These are phyloP conservation scores for Drosophila meridionalis DNA, from an alignment of 2,888 invertebrate species.

Conservation along the genomic window DNA sequence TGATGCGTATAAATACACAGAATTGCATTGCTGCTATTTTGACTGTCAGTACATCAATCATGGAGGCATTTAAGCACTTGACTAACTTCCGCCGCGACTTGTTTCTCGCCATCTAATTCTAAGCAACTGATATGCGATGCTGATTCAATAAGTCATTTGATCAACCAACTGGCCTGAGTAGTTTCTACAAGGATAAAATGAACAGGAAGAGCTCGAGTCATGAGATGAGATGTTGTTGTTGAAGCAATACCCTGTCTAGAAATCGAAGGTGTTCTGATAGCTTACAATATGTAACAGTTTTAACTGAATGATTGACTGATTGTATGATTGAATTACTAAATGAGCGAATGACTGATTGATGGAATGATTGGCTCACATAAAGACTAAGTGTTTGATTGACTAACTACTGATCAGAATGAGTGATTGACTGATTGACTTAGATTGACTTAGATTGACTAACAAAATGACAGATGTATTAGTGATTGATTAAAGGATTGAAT, in stretches of 20 bases:
- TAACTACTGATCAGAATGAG: neutral
- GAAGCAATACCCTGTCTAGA: neutral
- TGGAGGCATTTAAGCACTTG: conserved; percentile 18
- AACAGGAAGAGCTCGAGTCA: neutral
- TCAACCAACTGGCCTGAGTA: conserved; percentile 17
- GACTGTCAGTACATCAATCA: conserved; percentile 37
- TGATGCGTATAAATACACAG: neutral
- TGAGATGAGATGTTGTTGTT: neutral
- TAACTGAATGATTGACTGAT: neutral
- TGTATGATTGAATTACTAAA: neutral
- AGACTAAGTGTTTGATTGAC: neutral
- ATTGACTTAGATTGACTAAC: neutral
- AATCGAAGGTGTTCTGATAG: neutral
- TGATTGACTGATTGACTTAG: neutral
- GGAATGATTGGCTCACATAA: neutral
- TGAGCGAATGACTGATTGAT: neutral
- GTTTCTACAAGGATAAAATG: conserved; percentile 14
- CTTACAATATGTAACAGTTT: neutral
- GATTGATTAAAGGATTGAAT: neutral
- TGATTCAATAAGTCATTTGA: conserved; percentile 45
- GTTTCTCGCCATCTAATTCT: conserved; percentile 24
- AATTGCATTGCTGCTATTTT: neutral
- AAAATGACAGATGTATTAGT: no score
- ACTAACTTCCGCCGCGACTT: neutral
- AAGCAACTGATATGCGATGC: conserved; percentile 24